Evolutionary conservation across 2,797 vertebrate genomes (phyloP), one percentile per base, ranked within the genome.

Genomic region (Varecia variegata): DNA sequence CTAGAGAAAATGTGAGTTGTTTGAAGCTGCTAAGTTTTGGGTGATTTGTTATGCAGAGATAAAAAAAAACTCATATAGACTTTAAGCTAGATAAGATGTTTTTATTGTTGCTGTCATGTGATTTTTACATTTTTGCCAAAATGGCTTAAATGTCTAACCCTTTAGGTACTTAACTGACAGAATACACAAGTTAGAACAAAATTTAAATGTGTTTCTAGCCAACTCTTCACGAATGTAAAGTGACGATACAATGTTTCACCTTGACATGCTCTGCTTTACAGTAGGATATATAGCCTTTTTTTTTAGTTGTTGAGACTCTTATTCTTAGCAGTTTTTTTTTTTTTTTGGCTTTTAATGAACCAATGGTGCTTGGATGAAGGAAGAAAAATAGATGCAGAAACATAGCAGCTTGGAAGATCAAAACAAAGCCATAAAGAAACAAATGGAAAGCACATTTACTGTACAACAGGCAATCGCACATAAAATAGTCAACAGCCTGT

Each of bases 311-410:
- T 90, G 32, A 62, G 43, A 52, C 67, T 92, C 30, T 81, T 18
- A 38, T 77, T 95, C 70, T 95, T 65, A 86, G 79, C n/a, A 92
- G 21, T 9, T 45, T 45, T 45, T 45, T 45, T 43, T 43, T 7
- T 7, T 47, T 76, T 21, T n/a, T 43, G 73, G 35, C 54, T 95
- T 93, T 80, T 76, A 93, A 89, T 95, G 91, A 94, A 95, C 62
- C 38, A 74, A 70, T 68, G 85, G 60, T 68, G 95, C 32, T 84
- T 50, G 50, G 60, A 60, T 71, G 30, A 83, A 87, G 65, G 21
- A 32, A 74, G 56, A 93, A 73, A 60, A 77, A 18, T 18, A n/a
- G 79, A 89, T 71, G 32, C 38, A 95, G 67, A 93, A 94, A 71
- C 5, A 80, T 12, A 90, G 71, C 56, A 79, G 47, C 45, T 88